phyloP scores from a whole-genome alignment of 2,113 vertebrate genomes.

The Martes martes region DNA sequence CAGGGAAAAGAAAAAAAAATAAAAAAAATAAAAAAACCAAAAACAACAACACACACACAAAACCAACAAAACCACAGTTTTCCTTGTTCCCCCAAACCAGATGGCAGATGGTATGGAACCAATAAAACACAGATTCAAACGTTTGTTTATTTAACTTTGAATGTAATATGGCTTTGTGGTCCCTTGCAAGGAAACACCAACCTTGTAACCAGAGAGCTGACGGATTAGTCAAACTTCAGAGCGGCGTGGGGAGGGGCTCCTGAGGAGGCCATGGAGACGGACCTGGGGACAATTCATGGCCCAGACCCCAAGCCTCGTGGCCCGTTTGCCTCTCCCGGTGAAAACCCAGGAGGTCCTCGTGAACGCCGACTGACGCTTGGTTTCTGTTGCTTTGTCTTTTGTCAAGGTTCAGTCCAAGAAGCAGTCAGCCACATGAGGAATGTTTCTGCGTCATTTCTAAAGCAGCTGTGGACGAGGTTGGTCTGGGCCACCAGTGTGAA shows the following conservation, averaged over 20 bases:
- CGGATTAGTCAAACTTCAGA: slow-evolving; percentile 22
- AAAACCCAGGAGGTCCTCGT: background rate
- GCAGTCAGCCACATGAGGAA: slow-evolving; percentile 29
- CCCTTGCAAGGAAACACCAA: slow-evolving; percentile 66
- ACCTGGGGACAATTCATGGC: background rate
- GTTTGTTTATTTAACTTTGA: slow-evolving; percentile 82
- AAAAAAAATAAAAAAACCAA: background rate
- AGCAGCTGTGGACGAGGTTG: slow-evolving; percentile 25
- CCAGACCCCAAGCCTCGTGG: background rate
- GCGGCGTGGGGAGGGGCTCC: background rate
- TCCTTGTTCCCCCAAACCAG: slow-evolving; percentile 73
- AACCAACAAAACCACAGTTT: slow-evolving; percentile 64
- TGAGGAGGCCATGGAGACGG: background rate
- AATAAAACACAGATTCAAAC: slow-evolving; percentile 76
- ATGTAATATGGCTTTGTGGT: slow-evolving; percentile 76
- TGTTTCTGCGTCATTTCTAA: slow-evolving; percentile 36
- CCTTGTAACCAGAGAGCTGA: slow-evolving; percentile 45
- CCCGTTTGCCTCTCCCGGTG: background rate
- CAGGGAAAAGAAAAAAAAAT: slow-evolving; percentile 2
- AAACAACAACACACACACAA: slow-evolving; percentile 38
- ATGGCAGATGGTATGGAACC: slow-evolving; percentile 79
- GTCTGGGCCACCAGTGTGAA: background rate
- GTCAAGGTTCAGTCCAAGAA: background rate
- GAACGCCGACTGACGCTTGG: background rate
- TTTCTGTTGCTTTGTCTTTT: background rate